Conservation (phyloP, 2,888 invertebrate species). For the Norana najaformis region DNA sequence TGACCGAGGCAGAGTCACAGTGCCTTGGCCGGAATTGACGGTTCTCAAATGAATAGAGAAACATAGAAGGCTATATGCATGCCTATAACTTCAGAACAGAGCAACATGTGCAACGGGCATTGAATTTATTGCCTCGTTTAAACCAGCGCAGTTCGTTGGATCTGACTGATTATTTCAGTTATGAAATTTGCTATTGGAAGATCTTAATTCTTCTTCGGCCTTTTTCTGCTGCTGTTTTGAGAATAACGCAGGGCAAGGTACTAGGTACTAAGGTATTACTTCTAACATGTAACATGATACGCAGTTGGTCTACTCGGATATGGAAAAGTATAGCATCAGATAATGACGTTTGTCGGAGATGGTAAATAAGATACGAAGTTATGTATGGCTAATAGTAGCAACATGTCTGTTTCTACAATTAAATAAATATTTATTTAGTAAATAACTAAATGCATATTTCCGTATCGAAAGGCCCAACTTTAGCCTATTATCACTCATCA, state of each 20-base stretch:
- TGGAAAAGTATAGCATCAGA: no score
- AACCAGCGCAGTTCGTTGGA: not conserved
- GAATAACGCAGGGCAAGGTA: not conserved
- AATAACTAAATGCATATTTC: no score
- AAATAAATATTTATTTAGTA: no score
- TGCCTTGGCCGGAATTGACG: not conserved
- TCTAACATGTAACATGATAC: no score
- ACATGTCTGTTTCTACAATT: no score
- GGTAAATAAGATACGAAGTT: no score
- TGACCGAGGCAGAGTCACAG: not conserved
- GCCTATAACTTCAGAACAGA: not conserved
- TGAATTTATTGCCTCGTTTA: not conserved
- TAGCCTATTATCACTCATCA: no score
- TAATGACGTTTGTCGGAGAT: no score
- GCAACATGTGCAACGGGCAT: not conserved
- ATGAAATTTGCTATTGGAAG: not conserved
- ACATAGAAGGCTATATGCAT: not conserved
- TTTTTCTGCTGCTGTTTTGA: not conserved
- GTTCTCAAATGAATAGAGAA: not conserved
- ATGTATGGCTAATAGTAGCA: no score
- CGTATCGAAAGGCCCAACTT: no score
- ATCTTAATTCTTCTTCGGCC: not conserved
- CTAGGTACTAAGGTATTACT: no score
- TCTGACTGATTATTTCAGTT: not conserved
- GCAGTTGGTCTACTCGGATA: no score